Evolutionary conservation across 2,113 vertebrate genomes (phyloP).

Genomic region (Passer domesticus): DNA sequence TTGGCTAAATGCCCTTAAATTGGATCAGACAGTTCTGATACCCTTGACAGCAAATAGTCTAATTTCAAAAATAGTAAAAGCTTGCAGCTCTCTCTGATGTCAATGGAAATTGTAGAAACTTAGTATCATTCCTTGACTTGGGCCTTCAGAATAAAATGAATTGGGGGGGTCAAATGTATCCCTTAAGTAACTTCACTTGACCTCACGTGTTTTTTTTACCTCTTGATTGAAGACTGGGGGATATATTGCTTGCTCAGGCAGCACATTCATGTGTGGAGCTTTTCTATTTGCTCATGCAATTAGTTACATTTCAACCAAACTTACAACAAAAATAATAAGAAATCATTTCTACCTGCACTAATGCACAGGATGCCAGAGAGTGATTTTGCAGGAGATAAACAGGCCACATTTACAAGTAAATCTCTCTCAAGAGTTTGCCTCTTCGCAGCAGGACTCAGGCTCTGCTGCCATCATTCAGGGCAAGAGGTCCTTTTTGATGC

Average conservation of each 20-base stretch:
- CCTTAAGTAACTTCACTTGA: background rate
- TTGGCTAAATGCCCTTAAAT: background rate
- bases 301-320: conserved; percentile 67
- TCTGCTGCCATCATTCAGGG: conserved; percentile 25
- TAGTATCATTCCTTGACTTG: background rate
- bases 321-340: conserved; percentile 64
- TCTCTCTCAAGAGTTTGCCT: conserved; percentile 1
- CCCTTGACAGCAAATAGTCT: background rate
- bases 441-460: conserved; percentile 9
- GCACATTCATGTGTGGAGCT: background rate
- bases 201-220: conserved; percentile 5
- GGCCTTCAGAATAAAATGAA: background rate
- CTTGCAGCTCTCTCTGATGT: background rate
- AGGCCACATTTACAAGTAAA: conserved; percentile 17
- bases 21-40: background rate
- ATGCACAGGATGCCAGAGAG: conserved; percentile 15
- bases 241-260: conserved; percentile 23
- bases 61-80: background rate
- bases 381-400: conserved; percentile 41
- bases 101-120: background rate
- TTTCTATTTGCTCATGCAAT: conserved; percentile 37
- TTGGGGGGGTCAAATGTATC: background rate
- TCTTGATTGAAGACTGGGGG: conserved; percentile 51
- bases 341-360: conserved; percentile 56
- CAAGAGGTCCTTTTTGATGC: background rate